phyloP scores from a whole-genome alignment of 2,888 invertebrate genomes.

The Cepaea hortensis region DNA sequence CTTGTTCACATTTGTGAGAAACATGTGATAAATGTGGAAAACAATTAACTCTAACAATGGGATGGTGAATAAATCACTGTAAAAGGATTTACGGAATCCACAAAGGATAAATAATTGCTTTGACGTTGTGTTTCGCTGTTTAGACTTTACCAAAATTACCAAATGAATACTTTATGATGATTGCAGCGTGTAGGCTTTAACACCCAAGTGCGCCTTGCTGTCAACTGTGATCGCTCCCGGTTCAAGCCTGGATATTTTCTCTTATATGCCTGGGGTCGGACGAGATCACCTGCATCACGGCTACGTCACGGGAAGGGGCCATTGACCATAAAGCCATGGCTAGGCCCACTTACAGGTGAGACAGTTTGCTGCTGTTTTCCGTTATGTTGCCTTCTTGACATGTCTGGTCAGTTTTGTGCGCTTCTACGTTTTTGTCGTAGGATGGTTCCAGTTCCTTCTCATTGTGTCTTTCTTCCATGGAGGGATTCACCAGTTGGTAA shows the following conservation, averaged over 20 bases:
- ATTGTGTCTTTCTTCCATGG: too few relatives aligned
- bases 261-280: background rate
- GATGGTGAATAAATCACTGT: too few relatives aligned
- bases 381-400: background rate
- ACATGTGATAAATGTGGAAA: too few relatives aligned
- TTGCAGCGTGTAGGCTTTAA: background rate
- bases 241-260: background rate
- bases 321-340: slow-evolving; percentile 36
- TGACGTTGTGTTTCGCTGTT: background rate
- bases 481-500: too few relatives aligned
- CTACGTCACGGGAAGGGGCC: slow-evolving; percentile 31
- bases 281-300: slow-evolving; percentile 10
- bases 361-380: background rate
- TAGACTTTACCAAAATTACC: background rate
- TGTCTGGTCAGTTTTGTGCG: background rate
- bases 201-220: too few relatives aligned
- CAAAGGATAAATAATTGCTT: background rate
- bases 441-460: too few relatives aligned
- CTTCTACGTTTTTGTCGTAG: too few relatives aligned
- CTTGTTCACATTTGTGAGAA: too few relatives aligned
- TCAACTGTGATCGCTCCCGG: background rate
- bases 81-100: background rate
- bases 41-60: too few relatives aligned
- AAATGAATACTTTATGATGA: background rate
- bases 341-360: slow-evolving; percentile 37